Evolutionary conservation across 2,888 invertebrate species (phyloP).

Genomic region (Crossocerus cetratus): DNA sequence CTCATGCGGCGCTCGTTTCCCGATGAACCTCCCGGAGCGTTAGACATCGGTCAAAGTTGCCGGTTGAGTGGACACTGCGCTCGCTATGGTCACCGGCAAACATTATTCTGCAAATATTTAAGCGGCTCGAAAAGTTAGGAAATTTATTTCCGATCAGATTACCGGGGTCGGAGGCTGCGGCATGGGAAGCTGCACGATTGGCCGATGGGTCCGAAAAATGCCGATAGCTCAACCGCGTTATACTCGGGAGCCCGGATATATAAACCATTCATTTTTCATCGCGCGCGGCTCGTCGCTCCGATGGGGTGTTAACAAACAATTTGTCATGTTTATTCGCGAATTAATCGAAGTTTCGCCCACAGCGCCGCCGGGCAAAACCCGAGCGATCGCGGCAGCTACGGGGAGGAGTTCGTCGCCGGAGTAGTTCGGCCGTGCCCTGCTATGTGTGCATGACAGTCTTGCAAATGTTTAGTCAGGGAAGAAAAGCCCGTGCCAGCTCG

Average conservation of each 20-base stretch:
- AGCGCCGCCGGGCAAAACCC: background rate
- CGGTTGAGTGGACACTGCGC: too few relatives aligned
- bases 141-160: constrained; percentile 6
- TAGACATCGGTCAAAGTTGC: too few relatives aligned
- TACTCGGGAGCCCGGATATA: background rate
- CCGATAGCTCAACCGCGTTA: background rate
- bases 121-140: background rate
- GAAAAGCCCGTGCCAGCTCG: background rate
- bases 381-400: background rate
- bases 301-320: constrained; percentile 1
- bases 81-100: background rate
- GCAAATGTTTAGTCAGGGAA: constrained; percentile 9
- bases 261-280: background rate
- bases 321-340: constrained; percentile 3
- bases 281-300: background rate
- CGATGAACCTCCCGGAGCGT: too few relatives aligned
- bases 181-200: background rate
- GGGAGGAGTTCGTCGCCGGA: too few relatives aligned
- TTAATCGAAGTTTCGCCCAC: background rate
- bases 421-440: background rate
- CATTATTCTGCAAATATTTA: background rate
- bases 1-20: too few relatives aligned
- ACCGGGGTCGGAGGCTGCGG: background rate
- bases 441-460: constrained; percentile 8
- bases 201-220: background rate